phyloP scores from a whole-genome alignment of 2,888 invertebrate genomes.

The Agrotis segetum region DNA sequence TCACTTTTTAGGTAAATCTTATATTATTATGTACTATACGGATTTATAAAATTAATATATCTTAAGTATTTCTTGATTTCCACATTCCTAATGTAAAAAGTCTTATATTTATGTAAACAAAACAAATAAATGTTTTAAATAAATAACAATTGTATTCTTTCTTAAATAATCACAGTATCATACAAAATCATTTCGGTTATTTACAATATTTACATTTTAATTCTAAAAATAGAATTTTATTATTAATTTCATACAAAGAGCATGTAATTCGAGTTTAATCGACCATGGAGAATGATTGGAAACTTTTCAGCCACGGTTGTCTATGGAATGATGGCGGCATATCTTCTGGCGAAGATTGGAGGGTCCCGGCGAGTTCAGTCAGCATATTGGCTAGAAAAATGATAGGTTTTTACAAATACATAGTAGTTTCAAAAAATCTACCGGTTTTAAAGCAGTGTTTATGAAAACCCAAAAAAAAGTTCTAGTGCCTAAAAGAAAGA shows the following conservation, averaged over 20 bases:
- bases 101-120: constrained; percentile 52
- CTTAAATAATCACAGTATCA: constrained; percentile 47
- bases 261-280: constrained; percentile 70
- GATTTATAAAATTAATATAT: constrained; percentile 34
- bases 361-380: constrained; percentile 75
- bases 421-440: no score
- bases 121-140: constrained; percentile 61
- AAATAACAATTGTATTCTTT: constrained; percentile 62
- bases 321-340: constrained; percentile 75
- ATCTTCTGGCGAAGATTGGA: constrained; percentile 79
- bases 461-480: no score
- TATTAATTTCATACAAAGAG: constrained; percentile 35
- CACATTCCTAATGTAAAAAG: constrained; percentile 64
- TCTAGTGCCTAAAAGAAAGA: no score
- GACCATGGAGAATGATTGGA: constrained; percentile 76
- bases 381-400: constrained; percentile 79
- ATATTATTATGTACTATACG: constrained; percentile 12
- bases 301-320: constrained; percentile 81
- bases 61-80: constrained; percentile 46
- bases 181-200: constrained; percentile 60
- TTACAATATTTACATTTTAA: constrained; percentile 66
- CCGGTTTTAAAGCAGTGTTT: no score
- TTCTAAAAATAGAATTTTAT: constrained; percentile 35
- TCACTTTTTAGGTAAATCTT: constrained; percentile 30
- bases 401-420: background rate